A percentile compares a stretch with the other conserved stretches of the same genome.
Evolutionary conservation across 2,113 vertebrate species (phyloP).

Genomic region (Heliornis fulica): DNA sequence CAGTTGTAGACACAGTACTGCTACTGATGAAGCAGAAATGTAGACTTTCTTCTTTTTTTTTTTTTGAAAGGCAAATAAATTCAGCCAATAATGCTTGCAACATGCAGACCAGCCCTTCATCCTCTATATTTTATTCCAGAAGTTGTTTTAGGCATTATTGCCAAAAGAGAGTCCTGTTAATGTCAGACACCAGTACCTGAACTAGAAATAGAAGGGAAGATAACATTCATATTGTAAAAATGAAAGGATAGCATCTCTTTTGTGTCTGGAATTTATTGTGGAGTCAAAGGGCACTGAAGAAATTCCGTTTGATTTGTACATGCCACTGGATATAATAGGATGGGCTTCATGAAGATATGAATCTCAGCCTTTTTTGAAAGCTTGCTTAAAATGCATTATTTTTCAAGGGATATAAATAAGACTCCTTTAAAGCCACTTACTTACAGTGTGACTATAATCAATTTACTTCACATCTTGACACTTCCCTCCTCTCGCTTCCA

Average conservation of each 20-base stretch:
- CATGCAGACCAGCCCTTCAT: not conserved
- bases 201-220: slow-evolving; percentile 5
- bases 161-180: not conserved
- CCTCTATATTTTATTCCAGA: not conserved
- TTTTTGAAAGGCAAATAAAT: not conserved
- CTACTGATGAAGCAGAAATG: not conserved
- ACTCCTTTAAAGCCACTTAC: not conserved
- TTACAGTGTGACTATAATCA: not conserved
- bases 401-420: slow-evolving; percentile 39
- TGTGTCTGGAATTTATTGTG: slow-evolving; percentile 27
- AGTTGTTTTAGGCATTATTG: not conserved
- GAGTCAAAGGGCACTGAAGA: slow-evolving; percentile 28
- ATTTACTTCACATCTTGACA: not conserved
- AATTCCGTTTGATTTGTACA: slow-evolving; percentile 32
- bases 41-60: not conserved
- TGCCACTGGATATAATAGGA: slow-evolving; percentile 7
- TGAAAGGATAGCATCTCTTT: slow-evolving; percentile 6
- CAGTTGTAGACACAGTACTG: not conserved
- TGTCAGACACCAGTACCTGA: not conserved
- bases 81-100: not conserved
- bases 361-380: slow-evolving; percentile 3
- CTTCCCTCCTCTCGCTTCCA: not conserved
- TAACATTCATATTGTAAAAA: slow-evolving; percentile 24
- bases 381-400: not conserved
- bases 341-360: not conserved